Evolutionary conservation across 2,888 invertebrate genomes (phyloP).

Genomic region (Leptura quadrifasciata): DNA sequence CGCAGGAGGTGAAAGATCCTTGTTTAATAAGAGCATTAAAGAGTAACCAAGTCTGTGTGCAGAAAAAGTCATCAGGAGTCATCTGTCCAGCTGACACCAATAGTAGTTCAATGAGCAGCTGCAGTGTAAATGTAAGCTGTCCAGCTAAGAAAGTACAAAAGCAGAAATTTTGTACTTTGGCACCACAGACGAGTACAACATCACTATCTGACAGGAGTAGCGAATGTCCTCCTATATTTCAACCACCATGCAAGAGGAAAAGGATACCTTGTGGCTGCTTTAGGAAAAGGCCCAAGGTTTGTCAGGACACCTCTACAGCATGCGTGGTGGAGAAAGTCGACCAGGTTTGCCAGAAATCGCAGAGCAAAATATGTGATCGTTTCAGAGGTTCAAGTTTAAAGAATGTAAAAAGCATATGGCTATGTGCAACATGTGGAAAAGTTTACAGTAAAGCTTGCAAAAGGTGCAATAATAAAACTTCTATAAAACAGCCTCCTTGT

Average conservation of each 20-base stretch:
- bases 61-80: background rate
- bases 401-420: slow-evolving; percentile 22
- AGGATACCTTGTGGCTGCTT: slow-evolving; percentile 23
- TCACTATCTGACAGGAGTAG: background rate
- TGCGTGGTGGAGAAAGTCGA: background rate
- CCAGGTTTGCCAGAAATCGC: background rate
- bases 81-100: too few relatives aligned
- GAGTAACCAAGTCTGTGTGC: background rate
- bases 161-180: background rate
- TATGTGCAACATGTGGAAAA: slow-evolving; percentile 32
- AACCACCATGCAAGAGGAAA: background rate
- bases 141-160: background rate
- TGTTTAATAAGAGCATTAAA: too few relatives aligned
- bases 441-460: slow-evolving; percentile 9
- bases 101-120: too few relatives aligned
- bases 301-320: background rate
- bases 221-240: background rate
- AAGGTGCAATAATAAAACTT: background rate
- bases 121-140: too few relatives aligned
- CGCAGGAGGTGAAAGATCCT: slow-evolving; percentile 31
- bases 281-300: background rate
- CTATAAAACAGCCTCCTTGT: background rate
- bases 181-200: background rate
- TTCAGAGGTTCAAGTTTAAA: background rate
- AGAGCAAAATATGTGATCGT: background rate